Evolutionary conservation across 2,113 vertebrate species (phyloP).

Genomic region (Columba janthina): DNA sequence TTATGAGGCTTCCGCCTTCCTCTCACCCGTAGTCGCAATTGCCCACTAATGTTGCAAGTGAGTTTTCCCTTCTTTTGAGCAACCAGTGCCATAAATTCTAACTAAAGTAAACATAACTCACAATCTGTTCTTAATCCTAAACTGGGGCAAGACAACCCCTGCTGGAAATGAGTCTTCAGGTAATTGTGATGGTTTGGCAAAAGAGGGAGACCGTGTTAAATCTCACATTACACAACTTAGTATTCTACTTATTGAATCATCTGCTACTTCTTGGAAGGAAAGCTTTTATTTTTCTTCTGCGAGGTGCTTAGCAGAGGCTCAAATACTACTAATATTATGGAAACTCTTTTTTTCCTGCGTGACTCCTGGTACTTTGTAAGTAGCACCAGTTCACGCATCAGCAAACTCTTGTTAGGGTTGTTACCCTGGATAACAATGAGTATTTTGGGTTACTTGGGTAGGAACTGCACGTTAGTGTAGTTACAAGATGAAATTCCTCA

Average conservation of each 20-base stretch:
- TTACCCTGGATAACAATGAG: background rate
- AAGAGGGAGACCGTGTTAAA: background rate
- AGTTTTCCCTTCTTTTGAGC: background rate
- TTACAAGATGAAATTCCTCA: background rate
- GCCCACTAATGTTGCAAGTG: background rate
- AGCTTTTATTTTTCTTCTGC: background rate
- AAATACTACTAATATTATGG: background rate
- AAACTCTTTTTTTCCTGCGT: background rate
- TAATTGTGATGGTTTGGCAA: background rate
- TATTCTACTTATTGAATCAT: background rate
- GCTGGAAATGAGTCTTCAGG: background rate
- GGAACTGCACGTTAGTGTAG: background rate
- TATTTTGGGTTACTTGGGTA: background rate
- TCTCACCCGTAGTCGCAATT: accelerated
- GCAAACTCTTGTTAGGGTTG: background rate
- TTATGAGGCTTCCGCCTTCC: background rate
- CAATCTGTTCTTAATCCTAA: background rate
- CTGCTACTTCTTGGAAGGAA: background rate
- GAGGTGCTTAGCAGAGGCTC: background rate
- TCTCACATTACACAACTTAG: background rate
- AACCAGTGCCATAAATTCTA: background rate
- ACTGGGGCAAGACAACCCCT: background rate
- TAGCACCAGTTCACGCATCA: background rate
- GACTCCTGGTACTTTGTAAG: background rate
- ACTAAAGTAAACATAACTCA: background rate